Percentiles rank a stretch among this genome's conserved stretches.
These are phyloP conservation scores for Hydriomena furcata DNA, from an alignment of 2,888 invertebrate species.

Conservation along the genomic window DNA sequence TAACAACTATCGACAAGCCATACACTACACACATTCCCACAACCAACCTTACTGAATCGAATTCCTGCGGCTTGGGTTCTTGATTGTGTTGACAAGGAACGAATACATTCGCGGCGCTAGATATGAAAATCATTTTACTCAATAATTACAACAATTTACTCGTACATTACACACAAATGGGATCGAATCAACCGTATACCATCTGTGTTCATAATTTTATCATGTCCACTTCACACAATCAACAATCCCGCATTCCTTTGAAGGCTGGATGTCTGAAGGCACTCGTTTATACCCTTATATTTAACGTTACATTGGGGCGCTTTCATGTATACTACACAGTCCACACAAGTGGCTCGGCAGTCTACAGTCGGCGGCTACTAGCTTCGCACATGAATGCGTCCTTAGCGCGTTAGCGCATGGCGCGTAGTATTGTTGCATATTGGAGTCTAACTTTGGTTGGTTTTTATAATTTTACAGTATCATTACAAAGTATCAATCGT, in stretches of 20 bases:
- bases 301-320: slow-evolving; percentile 49
- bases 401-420: slow-evolving; percentile 15
- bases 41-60: slow-evolving; percentile 45
- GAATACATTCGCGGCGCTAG: slow-evolving; percentile 25
- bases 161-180: slow-evolving; percentile 37
- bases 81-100: slow-evolving; percentile 47
- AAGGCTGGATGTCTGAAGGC: slow-evolving; percentile 82
- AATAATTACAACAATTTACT: slow-evolving; percentile 28
- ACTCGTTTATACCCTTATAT: slow-evolving; percentile 76
- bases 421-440: slow-evolving; percentile 53
- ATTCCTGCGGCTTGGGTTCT: slow-evolving; percentile 45
- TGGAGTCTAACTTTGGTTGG: slow-evolving; percentile 67
- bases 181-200: slow-evolving; percentile 44
- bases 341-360: neutral
- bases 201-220: slow-evolving; percentile 49
- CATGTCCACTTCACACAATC: slow-evolving; percentile 65
- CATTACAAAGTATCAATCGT: slow-evolving; percentile 41
- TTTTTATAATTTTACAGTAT: slow-evolving; percentile 44
- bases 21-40: slow-evolving; percentile 41
- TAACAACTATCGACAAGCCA: slow-evolving; percentile 52
- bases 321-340: slow-evolving; percentile 1
- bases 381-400: slow-evolving; percentile 33
- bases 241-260: slow-evolving; percentile 71
- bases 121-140: slow-evolving; percentile 31
- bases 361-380: neutral